Percentiles rank a stretch among this genome's conserved stretches.
Evolutionary conservation across 2,113 vertebrate genomes (phyloP).

Genomic region (Nibea albiflora): DNA sequence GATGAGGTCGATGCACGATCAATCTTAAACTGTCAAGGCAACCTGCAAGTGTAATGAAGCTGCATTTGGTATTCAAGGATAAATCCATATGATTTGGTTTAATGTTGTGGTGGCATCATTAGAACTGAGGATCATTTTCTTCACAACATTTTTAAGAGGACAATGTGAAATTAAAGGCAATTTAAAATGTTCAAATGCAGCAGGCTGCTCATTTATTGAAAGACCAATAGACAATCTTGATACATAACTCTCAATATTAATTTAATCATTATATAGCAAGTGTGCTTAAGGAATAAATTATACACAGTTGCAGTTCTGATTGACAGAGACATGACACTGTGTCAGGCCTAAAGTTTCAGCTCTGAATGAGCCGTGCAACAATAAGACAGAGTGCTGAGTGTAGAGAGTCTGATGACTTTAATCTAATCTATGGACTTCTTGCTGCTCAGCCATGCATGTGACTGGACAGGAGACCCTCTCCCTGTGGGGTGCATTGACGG

Average conservation of each 20-base stretch:
- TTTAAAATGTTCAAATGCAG: too few species aligned
- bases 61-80: neutral
- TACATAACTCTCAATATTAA: neutral
- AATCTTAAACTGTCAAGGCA: neutral
- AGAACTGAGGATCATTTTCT: neutral
- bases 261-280: neutral
- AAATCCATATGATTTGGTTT: neutral
- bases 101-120: neutral
- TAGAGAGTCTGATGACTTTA: slow-evolving; percentile 31
- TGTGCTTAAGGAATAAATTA: neutral
- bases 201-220: neutral
- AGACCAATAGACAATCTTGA: neutral
- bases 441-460: slow-evolving; percentile 49
- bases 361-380: neutral
- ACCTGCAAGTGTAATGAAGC: neutral
- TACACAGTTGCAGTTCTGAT: neutral
- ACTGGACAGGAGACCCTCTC: slow-evolving; percentile 26
- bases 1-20: neutral
- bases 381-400: neutral
- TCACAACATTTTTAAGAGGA: neutral
- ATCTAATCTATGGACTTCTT: slow-evolving; percentile 56
- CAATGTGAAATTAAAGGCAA: neutral
- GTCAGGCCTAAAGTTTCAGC: too few species aligned
- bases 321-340: neutral
- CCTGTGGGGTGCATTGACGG: slow-evolving; percentile 12